Conservation (phyloP, 2,888 invertebrate species). For the Copidosoma aretas region DNA sequence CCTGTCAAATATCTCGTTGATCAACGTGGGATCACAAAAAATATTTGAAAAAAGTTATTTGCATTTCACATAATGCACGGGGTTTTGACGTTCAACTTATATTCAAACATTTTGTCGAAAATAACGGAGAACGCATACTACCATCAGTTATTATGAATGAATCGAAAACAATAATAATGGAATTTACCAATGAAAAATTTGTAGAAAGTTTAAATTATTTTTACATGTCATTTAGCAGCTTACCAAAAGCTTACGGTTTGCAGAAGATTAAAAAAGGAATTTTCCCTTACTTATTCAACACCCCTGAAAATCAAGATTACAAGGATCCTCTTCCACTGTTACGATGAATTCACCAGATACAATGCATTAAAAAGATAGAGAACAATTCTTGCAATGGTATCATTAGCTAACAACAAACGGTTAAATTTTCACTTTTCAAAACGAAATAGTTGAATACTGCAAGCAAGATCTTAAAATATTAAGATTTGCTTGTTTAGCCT, state of each 20-base stretch:
- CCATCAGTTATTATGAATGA: slow-evolving; percentile 41
- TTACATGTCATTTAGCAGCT: slow-evolving; percentile 28
- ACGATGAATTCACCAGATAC: not conserved
- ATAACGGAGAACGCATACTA: slow-evolving; percentile 7
- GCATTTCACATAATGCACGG: not conserved
- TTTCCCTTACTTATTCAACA: slow-evolving; percentile 5
- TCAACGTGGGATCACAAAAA: no score
- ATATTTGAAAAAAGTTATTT: not conserved
- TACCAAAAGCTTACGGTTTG: slow-evolving; percentile 42
- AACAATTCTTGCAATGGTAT: not conserved
- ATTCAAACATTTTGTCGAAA: not conserved
- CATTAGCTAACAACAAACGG: not conserved
- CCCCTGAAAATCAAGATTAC: not conserved
- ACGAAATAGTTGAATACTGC: not conserved
- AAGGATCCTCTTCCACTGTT: not conserved
- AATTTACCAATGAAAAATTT: slow-evolving; percentile 37
- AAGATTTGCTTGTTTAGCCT: not conserved
- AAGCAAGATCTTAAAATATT: slow-evolving; percentile 2
- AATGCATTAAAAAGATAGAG: not conserved
- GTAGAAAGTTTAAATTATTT: slow-evolving; percentile 44
- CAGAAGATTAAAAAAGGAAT: not conserved
- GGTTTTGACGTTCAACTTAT: not conserved
- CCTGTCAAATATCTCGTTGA: no score
- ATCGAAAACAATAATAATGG: slow-evolving; percentile 40
- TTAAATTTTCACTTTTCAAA: not conserved